Conservation (phyloP, 1,140 invertebrate species). For the Chironomus tepperi region DNA sequence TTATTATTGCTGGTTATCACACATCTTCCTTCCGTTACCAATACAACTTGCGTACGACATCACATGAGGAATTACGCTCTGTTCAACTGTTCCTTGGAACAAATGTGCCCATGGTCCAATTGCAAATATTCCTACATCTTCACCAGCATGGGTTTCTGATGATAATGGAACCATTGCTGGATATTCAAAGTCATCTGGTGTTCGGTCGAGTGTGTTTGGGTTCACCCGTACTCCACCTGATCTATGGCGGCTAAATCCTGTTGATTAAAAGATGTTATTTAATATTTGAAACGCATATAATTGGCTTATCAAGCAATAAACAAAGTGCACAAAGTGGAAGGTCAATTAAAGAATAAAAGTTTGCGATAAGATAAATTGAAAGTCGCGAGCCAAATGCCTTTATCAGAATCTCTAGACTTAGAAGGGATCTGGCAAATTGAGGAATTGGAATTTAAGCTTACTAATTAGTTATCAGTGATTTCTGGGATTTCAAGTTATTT, state of each 20-base stretch:
- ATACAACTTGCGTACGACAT: conserved; percentile 57
- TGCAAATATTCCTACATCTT: conserved; percentile 58
- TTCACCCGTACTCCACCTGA: not conserved
- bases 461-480: not conserved
- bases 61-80: conserved; percentile 66
- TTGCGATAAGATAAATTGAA: not conserved
- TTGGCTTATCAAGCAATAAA: not conserved
- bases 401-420: not conserved
- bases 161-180: conserved; percentile 43
- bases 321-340: not conserved
- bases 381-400: not conserved
- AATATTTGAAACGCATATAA: not conserved
- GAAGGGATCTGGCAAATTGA: too few relatives aligned
- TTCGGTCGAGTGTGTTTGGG: conserved; percentile 29
- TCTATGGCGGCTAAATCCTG: not conserved
- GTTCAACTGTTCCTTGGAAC: conserved; percentile 66
- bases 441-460: too few relatives aligned
- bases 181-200: conserved; percentile 40
- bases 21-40: conserved; percentile 34
- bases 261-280: not conserved
- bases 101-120: conserved; percentile 60
- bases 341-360: not conserved
- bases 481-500: not conserved
- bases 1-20: not conserved
- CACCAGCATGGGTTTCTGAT: conserved; percentile 57